Evolutionary conservation across 1,140 invertebrate genomes (phyloP), one percentile per base, ranked within the genome.

Genomic region (Zaprionus kolodkinae): DNA sequence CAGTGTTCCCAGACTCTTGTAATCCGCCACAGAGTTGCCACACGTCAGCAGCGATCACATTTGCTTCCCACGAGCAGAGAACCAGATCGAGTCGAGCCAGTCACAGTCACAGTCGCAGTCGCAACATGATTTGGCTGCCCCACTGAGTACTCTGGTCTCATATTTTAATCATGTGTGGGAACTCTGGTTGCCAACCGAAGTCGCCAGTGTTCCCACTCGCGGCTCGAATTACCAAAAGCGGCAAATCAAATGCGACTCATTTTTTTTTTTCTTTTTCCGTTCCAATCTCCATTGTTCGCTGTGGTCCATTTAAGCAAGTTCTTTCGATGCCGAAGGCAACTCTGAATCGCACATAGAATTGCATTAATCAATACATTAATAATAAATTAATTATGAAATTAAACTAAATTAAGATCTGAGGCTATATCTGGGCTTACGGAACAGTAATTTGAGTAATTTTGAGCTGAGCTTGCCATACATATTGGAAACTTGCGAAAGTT

Each of bases 91-190:
- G 11, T 57, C 27, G 27, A 63, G 80, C 81, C 70, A 75, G 78
- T 66, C 40, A 1, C 38, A 40, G 38, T n/a, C 13, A 12, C 38
- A 15, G 6, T 56, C 38, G 48, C 78, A 76, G 66, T 84, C 72
- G 48, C 78, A 72, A 69, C 77, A 84, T 77, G 73, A 79, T 81
- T 78, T 66, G 57, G 25, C 76, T 67, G 61, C 45, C 2, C 11
- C 45, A 52, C 38, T 35, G 54, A 21, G 36, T 57, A 62, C 10
- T 50, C 45, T 50, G 10, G 15, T 60, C 52, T 17, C 45, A 76
- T 74, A 73, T 62, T 70, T 74, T 66, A 84, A 81, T 74, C 72
- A 56, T 81, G 80, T 89, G 85, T 89, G 85, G 85, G 81, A 88
- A 88, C 70, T 78, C 59, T 65, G 67, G 74, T 61, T 74, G 54